These are phyloP conservation scores for Thymelicus sylvestris DNA, from an alignment of 2,888 invertebrate species.

Conservation along the genomic window DNA sequence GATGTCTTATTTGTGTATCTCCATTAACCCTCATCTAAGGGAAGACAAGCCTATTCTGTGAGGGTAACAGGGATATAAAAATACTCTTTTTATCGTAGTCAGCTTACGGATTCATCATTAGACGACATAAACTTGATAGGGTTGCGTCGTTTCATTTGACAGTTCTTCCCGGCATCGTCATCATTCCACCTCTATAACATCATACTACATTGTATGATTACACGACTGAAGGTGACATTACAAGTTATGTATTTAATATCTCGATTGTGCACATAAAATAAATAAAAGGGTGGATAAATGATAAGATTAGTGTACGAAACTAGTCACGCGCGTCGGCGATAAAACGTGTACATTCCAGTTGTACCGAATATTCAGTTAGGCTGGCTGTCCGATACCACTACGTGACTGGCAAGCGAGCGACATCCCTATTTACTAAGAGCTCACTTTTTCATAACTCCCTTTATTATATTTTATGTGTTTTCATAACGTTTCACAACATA, in stretches of 20 bases:
- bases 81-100: too few relatives aligned
- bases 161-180: too few relatives aligned
- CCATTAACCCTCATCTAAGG: too few relatives aligned
- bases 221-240: too few relatives aligned
- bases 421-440: constrained; percentile 50
- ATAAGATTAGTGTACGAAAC: constrained; percentile 62
- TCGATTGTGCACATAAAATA: constrained; percentile 12
- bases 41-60: too few relatives aligned
- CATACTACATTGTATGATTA: too few relatives aligned
- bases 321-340: constrained; percentile 60
- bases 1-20: too few relatives aligned
- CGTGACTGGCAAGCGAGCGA: constrained; percentile 62
- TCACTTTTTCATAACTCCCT: constrained; percentile 36
- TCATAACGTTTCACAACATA: not conserved
- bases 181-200: too few relatives aligned
- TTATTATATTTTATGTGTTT: constrained; percentile 14
- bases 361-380: constrained; percentile 74
- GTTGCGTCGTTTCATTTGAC: too few relatives aligned
- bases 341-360: constrained; percentile 65
- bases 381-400: constrained; percentile 56
- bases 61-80: too few relatives aligned
- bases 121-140: too few relatives aligned
- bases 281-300: constrained; percentile 26
- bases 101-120: too few relatives aligned
- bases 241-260: not conserved